Percentiles rank a stretch among this genome's conserved stretches.
Conservation (phyloP, 2,888 invertebrate genomes). For the Zeuzera pyrina region DNA sequence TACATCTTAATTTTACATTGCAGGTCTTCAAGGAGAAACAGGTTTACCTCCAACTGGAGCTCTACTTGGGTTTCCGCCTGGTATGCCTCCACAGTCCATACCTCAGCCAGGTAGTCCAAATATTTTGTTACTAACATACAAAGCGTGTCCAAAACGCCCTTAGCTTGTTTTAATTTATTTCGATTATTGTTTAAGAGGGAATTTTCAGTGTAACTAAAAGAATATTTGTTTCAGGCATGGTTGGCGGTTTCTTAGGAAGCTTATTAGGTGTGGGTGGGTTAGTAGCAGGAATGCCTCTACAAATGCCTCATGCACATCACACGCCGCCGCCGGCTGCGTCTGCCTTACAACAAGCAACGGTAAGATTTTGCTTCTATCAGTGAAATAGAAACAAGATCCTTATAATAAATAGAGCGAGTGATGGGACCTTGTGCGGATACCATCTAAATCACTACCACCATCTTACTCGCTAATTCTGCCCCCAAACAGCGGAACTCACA, state of each 20-base stretch:
- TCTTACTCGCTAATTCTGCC: too few relatives aligned
- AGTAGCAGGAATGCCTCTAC: constrained; percentile 53
- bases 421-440: too few relatives aligned
- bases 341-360: too few relatives aligned
- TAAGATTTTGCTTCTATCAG: too few relatives aligned
- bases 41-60: constrained; percentile 32
- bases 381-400: too few relatives aligned
- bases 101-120: constrained; percentile 34
- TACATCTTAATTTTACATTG: too few relatives aligned
- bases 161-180: not conserved
- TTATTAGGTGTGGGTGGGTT: constrained; percentile 41
- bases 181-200: not conserved
- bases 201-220: too few relatives aligned
- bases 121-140: not conserved
- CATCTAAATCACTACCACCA: too few relatives aligned
- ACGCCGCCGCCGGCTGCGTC: constrained; percentile 10
- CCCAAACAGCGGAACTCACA: too few relatives aligned
- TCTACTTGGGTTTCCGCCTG: constrained; percentile 64
- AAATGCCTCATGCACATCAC: constrained; percentile 25
- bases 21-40: constrained; percentile 34
- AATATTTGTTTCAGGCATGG: constrained; percentile 34
- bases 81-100: constrained; percentile 40
- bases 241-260: constrained; percentile 48
- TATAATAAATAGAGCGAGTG: too few relatives aligned
- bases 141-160: not conserved